These are phyloP conservation scores for Lophotriccus pileatus DNA, from an alignment of 2,797 vertebrate genomes.

Conservation along the genomic window DNA sequence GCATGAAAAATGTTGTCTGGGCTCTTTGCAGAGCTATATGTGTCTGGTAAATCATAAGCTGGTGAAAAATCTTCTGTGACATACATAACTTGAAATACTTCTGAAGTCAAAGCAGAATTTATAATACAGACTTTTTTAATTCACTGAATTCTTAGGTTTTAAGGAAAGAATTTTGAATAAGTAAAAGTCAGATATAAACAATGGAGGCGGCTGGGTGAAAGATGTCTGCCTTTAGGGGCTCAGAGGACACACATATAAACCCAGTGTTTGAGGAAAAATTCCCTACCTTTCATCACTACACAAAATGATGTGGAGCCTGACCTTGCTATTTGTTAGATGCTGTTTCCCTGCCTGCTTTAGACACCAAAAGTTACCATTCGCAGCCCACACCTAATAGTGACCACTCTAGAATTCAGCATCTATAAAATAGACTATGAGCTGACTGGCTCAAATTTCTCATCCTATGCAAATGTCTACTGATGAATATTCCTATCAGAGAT, in stretches of 20 bases:
- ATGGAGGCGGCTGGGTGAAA: not conserved
- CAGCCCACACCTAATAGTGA: not conserved
- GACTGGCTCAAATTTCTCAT: not conserved
- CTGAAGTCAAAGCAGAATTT: not conserved
- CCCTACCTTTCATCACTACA: not conserved
- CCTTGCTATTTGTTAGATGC: not conserved
- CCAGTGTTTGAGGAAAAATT: not conserved
- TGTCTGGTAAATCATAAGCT: not conserved
- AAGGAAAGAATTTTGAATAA: not conserved
- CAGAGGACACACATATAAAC: not conserved
- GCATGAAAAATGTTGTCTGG: not conserved
- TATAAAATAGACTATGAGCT: not conserved
- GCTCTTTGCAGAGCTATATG: not conserved
- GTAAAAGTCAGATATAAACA: not conserved
- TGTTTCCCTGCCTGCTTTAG: not conserved
- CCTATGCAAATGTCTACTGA: not conserved
- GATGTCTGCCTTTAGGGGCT: not conserved
- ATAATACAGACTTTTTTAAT: not conserved
- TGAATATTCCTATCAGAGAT: not conserved
- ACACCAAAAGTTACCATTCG: not conserved
- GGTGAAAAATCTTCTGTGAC: not conserved
- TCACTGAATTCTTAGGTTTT: not conserved
- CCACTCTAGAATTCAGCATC: not conserved
- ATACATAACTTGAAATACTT: not conserved
- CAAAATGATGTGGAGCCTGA: accelerated